Evolutionary conservation across 2,797 vertebrate species (phyloP).

Genomic region (Glyptemys insculpta): DNA sequence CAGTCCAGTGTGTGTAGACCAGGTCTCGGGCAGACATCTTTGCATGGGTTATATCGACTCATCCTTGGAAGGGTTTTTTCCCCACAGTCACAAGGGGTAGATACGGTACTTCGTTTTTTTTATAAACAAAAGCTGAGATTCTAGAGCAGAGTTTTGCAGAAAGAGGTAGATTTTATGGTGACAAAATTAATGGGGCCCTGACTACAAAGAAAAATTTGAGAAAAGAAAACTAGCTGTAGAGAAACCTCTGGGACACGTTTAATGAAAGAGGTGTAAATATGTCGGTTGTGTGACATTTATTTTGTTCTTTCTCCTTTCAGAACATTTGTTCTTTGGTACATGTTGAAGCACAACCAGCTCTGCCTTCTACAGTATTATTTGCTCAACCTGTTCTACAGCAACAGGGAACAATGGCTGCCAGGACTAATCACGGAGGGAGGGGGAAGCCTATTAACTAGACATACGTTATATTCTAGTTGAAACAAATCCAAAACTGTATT

Average conservation of each 20-base stretch:
- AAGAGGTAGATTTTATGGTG: not conserved
- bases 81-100: not conserved
- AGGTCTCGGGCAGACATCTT: not conserved
- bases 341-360: constrained; percentile 22
- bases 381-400: constrained; percentile 61
- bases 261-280: not conserved
- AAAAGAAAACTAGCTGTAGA: accelerated
- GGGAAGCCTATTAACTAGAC: not conserved
- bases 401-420: not conserved
- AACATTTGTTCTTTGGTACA: not conserved
- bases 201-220: not conserved
- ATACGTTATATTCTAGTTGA: accelerated
- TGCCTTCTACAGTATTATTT: not conserved
- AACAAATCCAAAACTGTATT: not conserved
- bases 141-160: not conserved
- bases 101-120: not conserved
- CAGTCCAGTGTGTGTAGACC: not conserved
- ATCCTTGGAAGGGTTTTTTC: not conserved
- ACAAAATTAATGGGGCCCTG: accelerated
- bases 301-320: not conserved
- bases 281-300: not conserved
- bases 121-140: not conserved
- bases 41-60: not conserved
- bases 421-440: not conserved
- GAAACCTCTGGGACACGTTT: accelerated